phyloP scores from a whole-genome alignment of 2,797 vertebrate species.

The Phoxinus dragarum region DNA sequence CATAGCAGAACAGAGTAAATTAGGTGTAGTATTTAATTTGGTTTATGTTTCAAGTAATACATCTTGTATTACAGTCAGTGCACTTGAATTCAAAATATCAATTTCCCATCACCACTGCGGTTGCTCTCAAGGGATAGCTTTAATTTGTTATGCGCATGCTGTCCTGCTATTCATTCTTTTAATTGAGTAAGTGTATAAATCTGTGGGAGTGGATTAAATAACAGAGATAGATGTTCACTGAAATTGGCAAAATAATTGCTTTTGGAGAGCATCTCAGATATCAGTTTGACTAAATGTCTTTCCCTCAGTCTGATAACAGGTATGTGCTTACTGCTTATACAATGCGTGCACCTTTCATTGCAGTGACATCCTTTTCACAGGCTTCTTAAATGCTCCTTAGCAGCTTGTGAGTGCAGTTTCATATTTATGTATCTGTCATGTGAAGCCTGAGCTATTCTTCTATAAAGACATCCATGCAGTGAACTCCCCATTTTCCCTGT shows the following conservation, averaged over 20 bases:
- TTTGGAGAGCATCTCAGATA: constrained; percentile 30
- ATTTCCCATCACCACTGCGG: neutral
- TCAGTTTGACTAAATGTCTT: constrained; percentile 5
- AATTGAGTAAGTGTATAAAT: constrained; percentile 53
- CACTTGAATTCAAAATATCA: constrained; percentile 26
- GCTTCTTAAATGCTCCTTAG: neutral
- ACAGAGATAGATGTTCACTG: constrained; percentile 27
- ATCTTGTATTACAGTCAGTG: constrained; percentile 2
- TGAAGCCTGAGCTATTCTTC: neutral
- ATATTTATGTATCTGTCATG: neutral
- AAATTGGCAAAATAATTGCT: constrained; percentile 38
- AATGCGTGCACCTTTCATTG: neutral
- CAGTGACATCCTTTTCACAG: neutral
- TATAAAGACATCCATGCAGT: neutral
- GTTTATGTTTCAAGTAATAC: neutral
- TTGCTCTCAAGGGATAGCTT: constrained; percentile 52
- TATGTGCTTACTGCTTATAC: neutral
- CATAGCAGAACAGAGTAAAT: neutral
- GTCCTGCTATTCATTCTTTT: constrained; percentile 33
- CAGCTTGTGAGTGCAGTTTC: neutral
- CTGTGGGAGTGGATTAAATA: constrained; percentile 35
- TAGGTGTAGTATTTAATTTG: constrained; percentile 1
- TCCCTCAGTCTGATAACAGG: neutral
- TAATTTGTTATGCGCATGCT: constrained; percentile 39
- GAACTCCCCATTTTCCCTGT: neutral